phyloP scores from a whole-genome alignment of 92 coral and sea anemone genomes.

The Heteractis magnifica region DNA sequence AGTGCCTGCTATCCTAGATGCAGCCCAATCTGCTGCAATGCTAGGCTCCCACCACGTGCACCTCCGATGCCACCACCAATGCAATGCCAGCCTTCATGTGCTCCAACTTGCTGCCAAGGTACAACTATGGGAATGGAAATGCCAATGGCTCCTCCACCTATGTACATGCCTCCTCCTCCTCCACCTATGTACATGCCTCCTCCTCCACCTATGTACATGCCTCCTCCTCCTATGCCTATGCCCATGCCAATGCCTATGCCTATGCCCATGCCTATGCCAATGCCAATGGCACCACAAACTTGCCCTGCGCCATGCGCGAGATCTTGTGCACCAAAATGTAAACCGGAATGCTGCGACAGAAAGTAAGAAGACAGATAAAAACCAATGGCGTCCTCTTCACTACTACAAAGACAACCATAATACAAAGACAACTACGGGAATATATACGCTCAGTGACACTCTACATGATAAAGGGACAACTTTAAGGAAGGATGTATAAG shows the following conservation, averaged over 20 bases:
- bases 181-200: constrained; percentile 53
- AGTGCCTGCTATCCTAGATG: constrained; percentile 91
- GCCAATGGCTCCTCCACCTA: constrained; percentile 44
- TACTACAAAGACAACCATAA: background rate
- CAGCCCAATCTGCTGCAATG: constrained; percentile 72
- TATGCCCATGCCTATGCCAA: constrained; percentile 45
- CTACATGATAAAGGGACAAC: background rate
- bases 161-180: constrained; percentile 58
- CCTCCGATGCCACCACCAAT: constrained; percentile 66
- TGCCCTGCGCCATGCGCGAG: constrained; percentile 90
- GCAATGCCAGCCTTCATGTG: constrained; percentile 81
- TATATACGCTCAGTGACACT: background rate
- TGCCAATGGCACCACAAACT: constrained; percentile 57
- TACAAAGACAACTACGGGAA: background rate
- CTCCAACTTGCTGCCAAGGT: constrained; percentile 78
- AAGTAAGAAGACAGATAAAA: constrained; percentile 11
- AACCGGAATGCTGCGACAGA: constrained; percentile 85
- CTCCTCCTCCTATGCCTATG: constrained; percentile 39
- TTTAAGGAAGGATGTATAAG: background rate
- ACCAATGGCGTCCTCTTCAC: background rate
- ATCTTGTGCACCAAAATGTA: constrained; percentile 86
- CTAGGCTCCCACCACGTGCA: constrained; percentile 59
- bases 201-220: constrained; percentile 46
- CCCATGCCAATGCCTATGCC: constrained; percentile 46
- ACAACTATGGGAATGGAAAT: constrained; percentile 36